Conservation (phyloP, 2,797 vertebrate species). For the Macropodus opercularis region DNA sequence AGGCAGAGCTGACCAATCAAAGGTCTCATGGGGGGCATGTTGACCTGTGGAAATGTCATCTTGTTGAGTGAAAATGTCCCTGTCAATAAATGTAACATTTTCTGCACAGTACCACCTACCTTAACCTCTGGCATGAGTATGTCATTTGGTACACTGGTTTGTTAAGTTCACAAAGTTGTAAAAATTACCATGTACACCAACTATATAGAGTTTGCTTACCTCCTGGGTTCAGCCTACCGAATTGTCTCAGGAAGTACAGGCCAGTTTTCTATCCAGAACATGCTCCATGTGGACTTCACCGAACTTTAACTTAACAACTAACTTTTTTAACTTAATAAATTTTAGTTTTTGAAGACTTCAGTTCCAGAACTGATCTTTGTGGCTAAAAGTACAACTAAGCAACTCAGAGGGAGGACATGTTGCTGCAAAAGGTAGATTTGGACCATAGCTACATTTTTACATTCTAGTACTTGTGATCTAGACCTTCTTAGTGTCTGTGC, state of each 20-base stretch:
- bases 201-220: too few relatives aligned
- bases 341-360: too few relatives aligned
- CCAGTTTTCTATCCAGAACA: too few relatives aligned
- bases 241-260: too few relatives aligned
- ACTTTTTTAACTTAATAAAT: too few relatives aligned
- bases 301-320: too few relatives aligned
- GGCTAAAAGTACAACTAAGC: constrained; percentile 23
- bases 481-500: constrained; percentile 19
- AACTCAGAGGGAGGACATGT: constrained; percentile 19
- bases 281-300: too few relatives aligned
- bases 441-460: constrained; percentile 35
- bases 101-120: neutral
- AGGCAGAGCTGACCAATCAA: constrained; percentile 53
- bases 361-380: too few relatives aligned
- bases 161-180: neutral
- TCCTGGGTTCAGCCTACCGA: too few relatives aligned
- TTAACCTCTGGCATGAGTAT: neutral
- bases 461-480: constrained; percentile 17
- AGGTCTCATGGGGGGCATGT: constrained; percentile 26
- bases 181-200: neutral
- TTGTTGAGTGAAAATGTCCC: constrained; percentile 6
- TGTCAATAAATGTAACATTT: constrained; percentile 14
- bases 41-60: constrained; percentile 53
- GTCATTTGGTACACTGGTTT: neutral
- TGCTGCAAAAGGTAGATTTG: constrained; percentile 26